Percentiles rank a stretch among this genome's conserved stretches.
These are phyloP conservation scores for Pseudorasbora parva DNA, from an alignment of 2,113 vertebrate species.

Conservation along the genomic window DNA sequence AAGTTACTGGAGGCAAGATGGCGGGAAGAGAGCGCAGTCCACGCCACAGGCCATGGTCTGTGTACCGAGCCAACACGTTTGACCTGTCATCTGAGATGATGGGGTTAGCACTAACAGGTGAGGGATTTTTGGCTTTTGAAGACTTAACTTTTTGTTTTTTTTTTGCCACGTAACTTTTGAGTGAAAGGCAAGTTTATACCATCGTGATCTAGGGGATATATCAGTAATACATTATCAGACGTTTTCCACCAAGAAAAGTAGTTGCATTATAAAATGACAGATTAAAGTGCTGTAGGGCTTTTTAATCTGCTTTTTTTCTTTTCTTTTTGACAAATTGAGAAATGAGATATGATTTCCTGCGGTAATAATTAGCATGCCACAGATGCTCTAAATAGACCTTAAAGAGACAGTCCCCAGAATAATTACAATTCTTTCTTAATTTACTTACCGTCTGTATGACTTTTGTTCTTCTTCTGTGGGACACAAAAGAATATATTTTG, in stretches of 20 bases:
- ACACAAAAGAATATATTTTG: not conserved
- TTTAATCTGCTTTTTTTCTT: no score
- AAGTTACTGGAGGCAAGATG: slow-evolving; percentile 78
- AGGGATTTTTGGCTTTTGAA: not conserved
- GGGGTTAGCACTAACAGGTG: slow-evolving; percentile 87
- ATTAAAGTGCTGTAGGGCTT: no score
- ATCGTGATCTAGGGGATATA: not conserved
- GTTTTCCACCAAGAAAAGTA: no score
- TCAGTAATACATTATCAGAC: not conserved
- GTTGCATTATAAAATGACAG: no score
- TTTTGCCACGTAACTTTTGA: not conserved
- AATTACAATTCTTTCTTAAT: no score
- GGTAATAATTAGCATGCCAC: not conserved
- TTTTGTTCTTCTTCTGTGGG: not conserved
- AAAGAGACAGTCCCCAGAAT: not conserved
- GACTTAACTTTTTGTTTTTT: not conserved
- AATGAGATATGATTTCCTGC: not conserved
- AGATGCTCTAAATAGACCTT: not conserved
- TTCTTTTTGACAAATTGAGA: not conserved
- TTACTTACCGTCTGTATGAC: not conserved
- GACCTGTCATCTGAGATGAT: slow-evolving; percentile 94
- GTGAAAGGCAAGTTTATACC: not conserved
- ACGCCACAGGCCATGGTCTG: slow-evolving; percentile 88
- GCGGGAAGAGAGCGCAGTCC: slow-evolving; percentile 92
- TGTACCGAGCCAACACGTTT: slow-evolving; percentile 92